These are phyloP conservation scores for Melopsittacus undulatus DNA, from an alignment of 2,797 vertebrate species.

Conservation along the genomic window DNA sequence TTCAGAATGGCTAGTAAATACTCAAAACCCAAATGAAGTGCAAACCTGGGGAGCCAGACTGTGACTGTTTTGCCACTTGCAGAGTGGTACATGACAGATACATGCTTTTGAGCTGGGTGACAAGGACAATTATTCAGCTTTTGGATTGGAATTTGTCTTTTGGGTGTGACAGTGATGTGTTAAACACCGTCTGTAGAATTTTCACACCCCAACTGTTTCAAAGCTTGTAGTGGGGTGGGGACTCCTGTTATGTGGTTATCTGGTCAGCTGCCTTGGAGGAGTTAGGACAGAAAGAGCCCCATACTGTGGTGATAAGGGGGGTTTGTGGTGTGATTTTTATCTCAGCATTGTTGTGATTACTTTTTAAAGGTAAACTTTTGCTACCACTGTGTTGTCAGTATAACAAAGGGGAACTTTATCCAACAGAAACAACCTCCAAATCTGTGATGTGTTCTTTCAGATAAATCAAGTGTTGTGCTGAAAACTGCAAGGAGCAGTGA, in stretches of 20 bases:
- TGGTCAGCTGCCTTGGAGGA: conserved; percentile 37
- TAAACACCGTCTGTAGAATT: background rate
- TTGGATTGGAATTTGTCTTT: background rate
- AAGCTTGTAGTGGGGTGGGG: background rate
- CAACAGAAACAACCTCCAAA: background rate
- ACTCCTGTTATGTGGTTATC: conserved; percentile 38
- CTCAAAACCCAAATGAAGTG: background rate
- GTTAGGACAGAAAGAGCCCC: background rate
- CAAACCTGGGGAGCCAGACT: background rate
- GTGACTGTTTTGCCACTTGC: background rate
- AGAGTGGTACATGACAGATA: background rate
- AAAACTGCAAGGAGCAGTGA: background rate
- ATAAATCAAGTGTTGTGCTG: background rate
- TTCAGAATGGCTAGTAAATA: background rate
- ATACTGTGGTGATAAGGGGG: background rate
- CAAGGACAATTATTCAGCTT: background rate
- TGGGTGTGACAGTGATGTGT: background rate
- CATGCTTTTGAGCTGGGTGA: background rate
- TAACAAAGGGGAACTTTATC: background rate
- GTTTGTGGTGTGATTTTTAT: conserved; percentile 52
- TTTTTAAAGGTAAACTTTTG: conserved; percentile 31
- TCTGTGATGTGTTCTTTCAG: background rate
- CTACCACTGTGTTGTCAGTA: background rate
- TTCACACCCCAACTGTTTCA: background rate
- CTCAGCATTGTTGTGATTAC: background rate